These are phyloP conservation scores for Tiliacea aurago DNA, from an alignment of 2,888 invertebrate species.

Conservation along the genomic window DNA sequence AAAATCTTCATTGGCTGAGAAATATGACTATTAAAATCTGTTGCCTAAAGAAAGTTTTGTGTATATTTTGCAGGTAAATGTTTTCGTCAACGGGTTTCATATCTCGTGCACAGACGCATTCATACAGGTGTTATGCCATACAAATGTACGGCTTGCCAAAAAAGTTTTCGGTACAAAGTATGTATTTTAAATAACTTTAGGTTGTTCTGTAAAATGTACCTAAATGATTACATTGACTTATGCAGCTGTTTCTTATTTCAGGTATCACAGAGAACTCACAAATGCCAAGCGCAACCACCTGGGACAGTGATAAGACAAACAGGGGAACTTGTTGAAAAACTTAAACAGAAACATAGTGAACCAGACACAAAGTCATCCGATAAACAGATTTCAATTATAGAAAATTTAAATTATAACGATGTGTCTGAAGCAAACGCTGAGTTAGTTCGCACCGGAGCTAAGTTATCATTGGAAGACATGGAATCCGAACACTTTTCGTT, in stretches of 20 bases:
- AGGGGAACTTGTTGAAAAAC: constrained; percentile 87
- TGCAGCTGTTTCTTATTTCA: constrained; percentile 69
- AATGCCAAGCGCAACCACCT: constrained; percentile 92
- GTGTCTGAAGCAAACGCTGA: constrained; percentile 86
- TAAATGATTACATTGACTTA: background rate
- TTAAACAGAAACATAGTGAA: constrained; percentile 82
- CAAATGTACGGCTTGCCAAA: constrained; percentile 94
- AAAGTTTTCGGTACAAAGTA: constrained; percentile 95
- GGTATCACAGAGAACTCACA: constrained; percentile 96
- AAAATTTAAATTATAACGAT: constrained; percentile 71
- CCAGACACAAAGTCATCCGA: constrained; percentile 46
- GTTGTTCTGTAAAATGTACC: background rate
- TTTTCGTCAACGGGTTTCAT: constrained; percentile 96
- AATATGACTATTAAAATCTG: background rate
- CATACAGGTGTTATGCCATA: constrained; percentile 97
- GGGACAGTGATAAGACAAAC: constrained; percentile 89
- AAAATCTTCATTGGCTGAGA: background rate
- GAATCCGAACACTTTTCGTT: constrained; percentile 85
- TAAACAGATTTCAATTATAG: constrained; percentile 39
- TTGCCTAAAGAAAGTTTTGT: background rate
- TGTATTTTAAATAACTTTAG: constrained; percentile 51
- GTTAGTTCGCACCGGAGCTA: constrained; percentile 85
- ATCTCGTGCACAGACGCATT: constrained; percentile 95
- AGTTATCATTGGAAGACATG: constrained; percentile 87
- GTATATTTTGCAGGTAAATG: constrained; percentile 92